Conservation (phyloP, 2,888 invertebrate species). For the Parasteatoda lunata region DNA sequence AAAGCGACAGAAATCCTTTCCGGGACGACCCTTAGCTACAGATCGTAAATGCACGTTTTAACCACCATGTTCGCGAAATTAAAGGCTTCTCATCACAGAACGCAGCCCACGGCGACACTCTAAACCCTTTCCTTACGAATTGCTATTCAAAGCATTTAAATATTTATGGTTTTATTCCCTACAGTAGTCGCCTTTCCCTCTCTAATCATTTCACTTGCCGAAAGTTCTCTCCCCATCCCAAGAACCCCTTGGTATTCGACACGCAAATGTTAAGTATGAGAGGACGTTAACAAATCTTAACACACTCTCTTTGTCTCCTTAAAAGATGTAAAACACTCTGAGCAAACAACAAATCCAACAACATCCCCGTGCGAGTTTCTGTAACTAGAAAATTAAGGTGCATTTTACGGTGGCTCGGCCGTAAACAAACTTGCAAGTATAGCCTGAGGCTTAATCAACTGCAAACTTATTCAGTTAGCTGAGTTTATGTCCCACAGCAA, state of each 20-base stretch:
- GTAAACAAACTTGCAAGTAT: not conserved
- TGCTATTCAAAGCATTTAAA: constrained; percentile 45
- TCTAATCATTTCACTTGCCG: not conserved
- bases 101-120: constrained; percentile 11
- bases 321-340: not conserved
- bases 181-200: not conserved
- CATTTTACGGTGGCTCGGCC: not conserved
- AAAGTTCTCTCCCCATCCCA: not conserved
- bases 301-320: not conserved
- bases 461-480: not conserved
- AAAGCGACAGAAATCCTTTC: not conserved
- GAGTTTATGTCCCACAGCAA: not conserved
- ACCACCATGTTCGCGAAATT: not conserved
- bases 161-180: constrained; percentile 39
- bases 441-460: not conserved
- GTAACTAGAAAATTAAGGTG: not conserved
- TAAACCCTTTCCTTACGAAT: constrained; percentile 39
- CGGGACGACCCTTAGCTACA: not conserved
- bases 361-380: not conserved
- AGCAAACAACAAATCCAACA: not conserved
- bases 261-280: not conserved
- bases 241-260: not conserved
- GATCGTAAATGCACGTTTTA: not conserved
- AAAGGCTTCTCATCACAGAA: not conserved
- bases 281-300: not conserved